Evolutionary conservation across 2,797 vertebrate species (phyloP).

Genomic region (Chloroceryle amazona): DNA sequence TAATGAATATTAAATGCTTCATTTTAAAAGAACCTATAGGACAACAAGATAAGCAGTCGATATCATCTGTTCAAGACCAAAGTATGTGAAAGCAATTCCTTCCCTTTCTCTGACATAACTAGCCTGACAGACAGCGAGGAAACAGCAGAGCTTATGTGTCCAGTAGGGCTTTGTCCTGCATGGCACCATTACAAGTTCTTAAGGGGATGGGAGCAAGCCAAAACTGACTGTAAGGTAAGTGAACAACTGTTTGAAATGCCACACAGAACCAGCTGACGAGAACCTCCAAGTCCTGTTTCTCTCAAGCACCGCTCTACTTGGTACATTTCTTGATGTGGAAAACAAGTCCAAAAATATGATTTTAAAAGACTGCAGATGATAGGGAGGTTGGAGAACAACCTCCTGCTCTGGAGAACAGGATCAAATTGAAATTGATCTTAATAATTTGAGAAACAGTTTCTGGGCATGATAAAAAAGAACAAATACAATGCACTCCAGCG

Average conservation of each 20-base stretch:
- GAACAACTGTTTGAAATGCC: fast-evolving
- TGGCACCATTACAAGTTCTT: neutral
- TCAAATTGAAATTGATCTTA: neutral
- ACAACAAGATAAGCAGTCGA: neutral
- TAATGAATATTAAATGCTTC: neutral
- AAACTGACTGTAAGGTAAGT: neutral
- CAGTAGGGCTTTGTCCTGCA: neutral
- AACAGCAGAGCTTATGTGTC: neutral
- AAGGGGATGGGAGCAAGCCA: neutral
- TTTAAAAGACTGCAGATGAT: neutral
- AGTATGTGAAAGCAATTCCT: neutral
- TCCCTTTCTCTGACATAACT: neutral
- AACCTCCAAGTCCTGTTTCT: neutral
- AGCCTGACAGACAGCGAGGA: neutral
- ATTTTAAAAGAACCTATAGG: neutral
- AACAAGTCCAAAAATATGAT: neutral
- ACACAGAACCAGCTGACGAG: neutral
- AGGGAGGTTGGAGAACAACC: neutral
- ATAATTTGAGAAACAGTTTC: neutral
- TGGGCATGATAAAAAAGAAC: neutral
- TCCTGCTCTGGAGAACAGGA: neutral
- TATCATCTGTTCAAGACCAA: neutral
- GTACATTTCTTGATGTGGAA: neutral
- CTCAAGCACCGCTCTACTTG: neutral
- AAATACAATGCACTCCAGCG: neutral